phyloP scores from a whole-genome alignment of 2,113 vertebrate genomes.

The Etia nguti region DNA sequence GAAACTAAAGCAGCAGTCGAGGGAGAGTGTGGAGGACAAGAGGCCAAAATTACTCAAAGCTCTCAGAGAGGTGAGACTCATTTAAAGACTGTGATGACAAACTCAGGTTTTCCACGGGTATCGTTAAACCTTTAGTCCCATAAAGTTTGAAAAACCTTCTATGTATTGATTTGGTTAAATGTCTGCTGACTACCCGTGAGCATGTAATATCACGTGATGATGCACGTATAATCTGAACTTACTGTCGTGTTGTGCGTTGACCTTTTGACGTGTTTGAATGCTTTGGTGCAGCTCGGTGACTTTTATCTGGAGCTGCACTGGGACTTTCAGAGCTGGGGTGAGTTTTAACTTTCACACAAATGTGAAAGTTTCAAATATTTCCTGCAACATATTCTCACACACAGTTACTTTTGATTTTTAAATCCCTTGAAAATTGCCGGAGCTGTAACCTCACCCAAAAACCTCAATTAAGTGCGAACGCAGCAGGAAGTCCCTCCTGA shows the following conservation, averaged over 20 bases:
- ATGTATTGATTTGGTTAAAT: not conserved
- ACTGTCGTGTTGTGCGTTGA: not conserved
- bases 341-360: constrained; percentile 47
- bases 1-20: constrained; percentile 95
- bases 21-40: constrained; percentile 96
- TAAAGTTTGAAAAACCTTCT: not conserved
- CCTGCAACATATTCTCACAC: not conserved
- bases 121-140: not conserved
- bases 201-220: not conserved
- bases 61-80: constrained; percentile 83
- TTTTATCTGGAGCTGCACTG: constrained; percentile 98
- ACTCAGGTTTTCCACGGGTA: not conserved
- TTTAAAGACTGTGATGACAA: not conserved
- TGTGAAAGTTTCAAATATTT: not conserved
- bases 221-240: not conserved
- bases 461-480: not conserved
- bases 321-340: constrained; percentile 99
- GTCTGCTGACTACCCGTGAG: not conserved
- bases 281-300: constrained; percentile 84
- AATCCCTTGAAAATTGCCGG: not conserved
- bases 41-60: constrained; percentile 92
- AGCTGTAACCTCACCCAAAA: not conserved
- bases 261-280: not conserved
- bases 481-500: not conserved
- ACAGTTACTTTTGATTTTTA: not conserved